These are phyloP conservation scores for Micrasema minimum DNA, from an alignment of 1,140 invertebrate genomes.

Conservation along the genomic window DNA sequence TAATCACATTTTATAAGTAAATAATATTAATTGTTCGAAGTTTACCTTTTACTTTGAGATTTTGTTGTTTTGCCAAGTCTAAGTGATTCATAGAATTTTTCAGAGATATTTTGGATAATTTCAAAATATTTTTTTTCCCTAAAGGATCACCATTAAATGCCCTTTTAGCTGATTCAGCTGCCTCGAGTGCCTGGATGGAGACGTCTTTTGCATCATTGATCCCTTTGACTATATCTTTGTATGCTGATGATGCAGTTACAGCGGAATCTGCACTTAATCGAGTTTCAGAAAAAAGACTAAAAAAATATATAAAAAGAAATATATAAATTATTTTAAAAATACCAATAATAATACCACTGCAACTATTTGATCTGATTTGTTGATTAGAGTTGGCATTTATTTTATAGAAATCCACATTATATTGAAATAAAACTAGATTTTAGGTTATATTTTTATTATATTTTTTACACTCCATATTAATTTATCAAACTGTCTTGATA, in stretches of 20 bases:
- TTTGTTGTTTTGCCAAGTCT: slow-evolving; percentile 24
- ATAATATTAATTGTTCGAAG: too few relatives aligned
- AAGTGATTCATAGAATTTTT: slow-evolving; percentile 31
- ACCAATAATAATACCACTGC: too few relatives aligned
- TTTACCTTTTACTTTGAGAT: slow-evolving; percentile 40
- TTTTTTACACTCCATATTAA: too few relatives aligned
- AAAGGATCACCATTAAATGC: slow-evolving; percentile 25
- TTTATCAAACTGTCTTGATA: too few relatives aligned
- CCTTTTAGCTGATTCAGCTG: slow-evolving; percentile 70
- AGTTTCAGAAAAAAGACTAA: slow-evolving; percentile 76
- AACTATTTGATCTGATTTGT: too few relatives aligned
- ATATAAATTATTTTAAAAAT: not conserved
- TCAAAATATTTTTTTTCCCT: slow-evolving; percentile 19
- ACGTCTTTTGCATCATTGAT: slow-evolving; percentile 72
- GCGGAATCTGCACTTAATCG: slow-evolving; percentile 75
- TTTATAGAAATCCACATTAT: too few relatives aligned
- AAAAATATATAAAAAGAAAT: slow-evolving; percentile 44
- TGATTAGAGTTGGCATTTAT: too few relatives aligned
- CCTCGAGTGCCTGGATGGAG: slow-evolving; percentile 73
- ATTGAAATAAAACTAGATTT: too few relatives aligned
- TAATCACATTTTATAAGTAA: too few relatives aligned
- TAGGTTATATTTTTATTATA: too few relatives aligned
- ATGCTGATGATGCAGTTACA: slow-evolving; percentile 82
- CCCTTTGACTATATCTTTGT: slow-evolving; percentile 80
- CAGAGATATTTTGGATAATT: slow-evolving; percentile 37